Evolutionary conservation across 2,888 invertebrate species (phyloP).

Genomic region (Vesta saturnalis): DNA sequence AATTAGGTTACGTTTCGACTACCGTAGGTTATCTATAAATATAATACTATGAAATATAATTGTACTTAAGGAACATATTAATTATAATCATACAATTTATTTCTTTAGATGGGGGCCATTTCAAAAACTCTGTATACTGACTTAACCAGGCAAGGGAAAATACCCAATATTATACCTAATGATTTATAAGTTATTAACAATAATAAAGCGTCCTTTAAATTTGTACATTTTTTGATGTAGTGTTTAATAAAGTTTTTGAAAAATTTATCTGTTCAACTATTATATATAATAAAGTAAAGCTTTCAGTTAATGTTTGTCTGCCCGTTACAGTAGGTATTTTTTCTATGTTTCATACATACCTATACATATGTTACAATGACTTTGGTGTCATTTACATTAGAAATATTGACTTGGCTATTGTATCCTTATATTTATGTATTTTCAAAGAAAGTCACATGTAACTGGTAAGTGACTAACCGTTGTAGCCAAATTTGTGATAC

Average conservation of each 20-base stretch:
- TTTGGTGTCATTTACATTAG: too few relatives aligned
- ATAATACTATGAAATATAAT: slow-evolving; percentile 8
- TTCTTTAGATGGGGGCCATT: slow-evolving; percentile 29
- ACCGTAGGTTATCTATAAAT: slow-evolving; percentile 6
- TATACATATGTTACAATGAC: too few relatives aligned
- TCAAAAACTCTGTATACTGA: slow-evolving; percentile 33
- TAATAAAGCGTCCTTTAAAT: slow-evolving; percentile 22
- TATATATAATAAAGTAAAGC: too few relatives aligned
- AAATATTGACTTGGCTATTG: too few relatives aligned
- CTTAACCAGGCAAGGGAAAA: slow-evolving; percentile 24
- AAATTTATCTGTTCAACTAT: too few relatives aligned
- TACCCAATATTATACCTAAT: slow-evolving; percentile 29
- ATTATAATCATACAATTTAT: slow-evolving; percentile 16
- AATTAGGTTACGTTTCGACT: not conserved
- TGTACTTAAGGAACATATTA: slow-evolving; percentile 19
- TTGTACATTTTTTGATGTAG: slow-evolving; percentile 21
- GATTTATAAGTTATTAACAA: slow-evolving; percentile 23
- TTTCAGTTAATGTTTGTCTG: not conserved
- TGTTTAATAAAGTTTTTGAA: not conserved
- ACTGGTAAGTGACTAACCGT: too few relatives aligned
- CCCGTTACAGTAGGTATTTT: not conserved
- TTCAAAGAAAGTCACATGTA: too few relatives aligned
- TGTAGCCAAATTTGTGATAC: too few relatives aligned
- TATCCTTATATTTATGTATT: too few relatives aligned
- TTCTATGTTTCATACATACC: too few relatives aligned